phyloP scores from a whole-genome alignment of 2,888 invertebrate species.

The Drosophila greeni region DNA sequence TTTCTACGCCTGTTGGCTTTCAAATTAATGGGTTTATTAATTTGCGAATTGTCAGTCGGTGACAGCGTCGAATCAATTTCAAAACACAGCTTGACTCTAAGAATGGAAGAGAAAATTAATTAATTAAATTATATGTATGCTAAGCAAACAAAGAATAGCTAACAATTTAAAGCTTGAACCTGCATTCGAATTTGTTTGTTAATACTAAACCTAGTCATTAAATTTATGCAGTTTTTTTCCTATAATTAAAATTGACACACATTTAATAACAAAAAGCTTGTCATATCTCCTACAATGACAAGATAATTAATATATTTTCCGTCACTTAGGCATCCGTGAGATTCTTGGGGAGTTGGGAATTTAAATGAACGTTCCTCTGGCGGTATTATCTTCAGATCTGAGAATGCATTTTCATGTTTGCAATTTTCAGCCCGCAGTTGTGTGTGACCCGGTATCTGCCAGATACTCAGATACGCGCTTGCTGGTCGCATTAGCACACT shows the following conservation, averaged over 20 bases:
- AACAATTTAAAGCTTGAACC: too few species aligned
- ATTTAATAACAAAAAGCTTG: background rate
- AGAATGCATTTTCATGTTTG: slow-evolving; percentile 59
- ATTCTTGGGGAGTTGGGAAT: background rate
- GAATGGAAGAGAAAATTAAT: background rate
- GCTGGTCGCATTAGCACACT: slow-evolving; percentile 70
- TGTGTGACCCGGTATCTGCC: slow-evolving; percentile 32
- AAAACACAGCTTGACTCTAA: slow-evolving; percentile 18
- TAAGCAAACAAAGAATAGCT: background rate
- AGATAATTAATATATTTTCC: slow-evolving; percentile 5
- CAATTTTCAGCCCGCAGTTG: slow-evolving; percentile 31
- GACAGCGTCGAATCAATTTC: slow-evolving; percentile 60
- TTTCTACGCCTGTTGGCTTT: slow-evolving; percentile 51
- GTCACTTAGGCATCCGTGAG: slow-evolving; percentile 1
- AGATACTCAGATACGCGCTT: slow-evolving; percentile 40
- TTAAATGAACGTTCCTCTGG: slow-evolving; percentile 11
- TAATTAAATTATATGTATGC: background rate
- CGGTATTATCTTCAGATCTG: slow-evolving; percentile 41
- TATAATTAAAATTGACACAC: slow-evolving; percentile 6
- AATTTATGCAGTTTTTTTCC: background rate
- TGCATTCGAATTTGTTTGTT: background rate
- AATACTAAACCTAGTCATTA: background rate
- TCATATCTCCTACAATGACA: slow-evolving; percentile 4
- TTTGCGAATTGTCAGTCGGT: slow-evolving; percentile 69
- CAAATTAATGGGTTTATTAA: slow-evolving; percentile 75